Base-by-base conservation (phyloP, 2,888 invertebrate genomes). In the Xestia sexstrigata region DNA sequence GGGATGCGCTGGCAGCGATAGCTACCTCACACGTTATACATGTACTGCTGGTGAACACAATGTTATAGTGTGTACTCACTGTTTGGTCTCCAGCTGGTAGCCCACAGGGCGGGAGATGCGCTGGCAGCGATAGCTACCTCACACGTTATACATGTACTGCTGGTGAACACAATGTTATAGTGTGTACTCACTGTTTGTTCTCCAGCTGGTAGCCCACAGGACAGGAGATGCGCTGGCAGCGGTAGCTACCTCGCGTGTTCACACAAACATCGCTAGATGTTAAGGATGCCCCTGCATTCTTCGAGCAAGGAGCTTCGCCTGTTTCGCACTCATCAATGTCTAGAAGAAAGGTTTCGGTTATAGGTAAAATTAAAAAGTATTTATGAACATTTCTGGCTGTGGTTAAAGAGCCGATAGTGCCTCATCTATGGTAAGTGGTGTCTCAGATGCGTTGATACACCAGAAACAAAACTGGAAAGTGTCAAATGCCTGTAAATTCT, bases 241-340 rank as follows among this genome's bases (percentile, higher is more conserved):
- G 98, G 94, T 97, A 99, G 60, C 98, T 97, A 0, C 99, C 99
- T 63, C 99, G 96, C 0, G 98, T 98, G 94, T 99, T 99, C 74
- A 99, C 97, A 91, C 99, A 99, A 20, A 98, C 97, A 73, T 95
- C 93, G 26, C 94, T 95, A 0, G 92, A 89, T 0, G 93, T 93
- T 79, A 66, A 1, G 5, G 98, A 98, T 74, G 98, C 97, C 0
- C 97, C 91, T 1, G 96, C 96, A 15, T 95, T 95, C 87, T 97
- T 97, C 0, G 94, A 97, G 90, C 99, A 99, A 30, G 98, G 97
- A 84, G 99, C 98, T 7, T 97, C 97, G 0, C 98, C 98, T 1
- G 97, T 97, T 23, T 97, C 97, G 88, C 99, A 99, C 91, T 99
- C 99, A 93, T 99, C 98, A 73, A 99, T 97, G 74, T 96, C 96